Base-by-base conservation (phyloP, 2,888 invertebrate species). In the Blastobasis adustella region DNA sequence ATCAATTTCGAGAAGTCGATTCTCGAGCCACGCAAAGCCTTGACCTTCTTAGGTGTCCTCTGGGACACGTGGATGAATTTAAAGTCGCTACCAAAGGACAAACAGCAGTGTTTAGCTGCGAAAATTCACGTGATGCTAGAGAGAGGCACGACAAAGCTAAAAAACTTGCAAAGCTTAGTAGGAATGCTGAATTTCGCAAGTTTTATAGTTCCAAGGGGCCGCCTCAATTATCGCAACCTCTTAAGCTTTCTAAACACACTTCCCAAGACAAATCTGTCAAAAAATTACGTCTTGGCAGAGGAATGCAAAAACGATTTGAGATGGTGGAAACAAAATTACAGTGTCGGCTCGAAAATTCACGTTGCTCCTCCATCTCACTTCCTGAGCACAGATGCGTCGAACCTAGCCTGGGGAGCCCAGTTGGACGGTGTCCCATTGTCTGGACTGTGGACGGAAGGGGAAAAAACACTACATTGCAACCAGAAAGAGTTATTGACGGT, bases 401-500 rank as follows among this genome's bases (percentile, higher is more conserved):
- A 52, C n/a, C 40, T 47, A 6, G 58, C 45, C n/a, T 60, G 60
- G 59, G 59, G 58, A 6, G 63, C 60, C 4, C 50, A 52, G 8
- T 37, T 61, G 37, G 49, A 60, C 56, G 48, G 51, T 10, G 6
- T 41, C 5, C 8, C n/a, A 1, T 10, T 59, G 5, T 10, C 46
- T 2, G 58, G 57, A 3, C 36, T 10, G 0, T 63, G 60, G 58
- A 40, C 44, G 4, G 9, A 10, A 4, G 37, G 45, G 9, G 54
- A 63, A 50, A 8, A 39, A 45, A 9, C 8, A 6, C 46, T 58
- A 9, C 59, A 59, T 41, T 60, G 51, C 52, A 63, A 63, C 45
- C 48, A 49, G n/a, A 55, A 57, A 42, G 61, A 62, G 46, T 54
- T 63, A 56, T 47, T 57, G 4, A 58, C 59, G 4, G 51, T 60